Base-by-base conservation (phyloP, 2,888 invertebrate genomes). In the Protonemura montana region DNA sequence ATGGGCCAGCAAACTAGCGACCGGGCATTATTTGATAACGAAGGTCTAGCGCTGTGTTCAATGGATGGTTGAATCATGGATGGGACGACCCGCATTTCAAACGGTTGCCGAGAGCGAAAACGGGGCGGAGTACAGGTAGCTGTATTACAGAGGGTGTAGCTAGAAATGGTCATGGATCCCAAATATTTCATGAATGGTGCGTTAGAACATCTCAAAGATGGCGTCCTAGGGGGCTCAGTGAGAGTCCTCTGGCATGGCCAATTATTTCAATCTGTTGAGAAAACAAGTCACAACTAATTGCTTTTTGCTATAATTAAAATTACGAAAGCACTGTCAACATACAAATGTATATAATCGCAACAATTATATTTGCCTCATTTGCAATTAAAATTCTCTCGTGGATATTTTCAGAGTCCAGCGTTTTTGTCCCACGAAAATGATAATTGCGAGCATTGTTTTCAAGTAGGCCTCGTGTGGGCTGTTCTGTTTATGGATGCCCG, bases 231-330 rank as follows among this genome's bases (percentile, higher is more conserved):
- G 21, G 13, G 59, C 59, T 59, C 59, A 59, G 59, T 59, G 21
- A 59, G 59, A 10, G 16, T 59, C 13, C 21, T 2, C 2, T 16
- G 59, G 59, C 59, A 2, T 21, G 21, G 81, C 81, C 28, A 81
- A 81, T 81, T 81, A 30, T 81, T 81, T 81, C 81, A 81, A 81
- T 81, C 81, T 30, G n/a, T 30, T 81, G 30, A 6, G 29, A 28
- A 29, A 29, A 28, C 26, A 81, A 81, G 81, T 30, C 26, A 81
- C 30, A 16, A 3, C 30, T 81, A 81, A 81, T 81, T 81, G 81
- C 81, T 81, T 29, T 29, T 81, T n/a, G n/a, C 81, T 30, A n/a
- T 28, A 59, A 59, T 59, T 59, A 59, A 59, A 59, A 59, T 59
- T 59, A 59, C 16, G 59, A 59, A 59, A 59, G 59, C 59, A 59